These are phyloP conservation scores for Apomyelois bistriatella DNA, from an alignment of 2,888 invertebrate species.

Conservation along the genomic window DNA sequence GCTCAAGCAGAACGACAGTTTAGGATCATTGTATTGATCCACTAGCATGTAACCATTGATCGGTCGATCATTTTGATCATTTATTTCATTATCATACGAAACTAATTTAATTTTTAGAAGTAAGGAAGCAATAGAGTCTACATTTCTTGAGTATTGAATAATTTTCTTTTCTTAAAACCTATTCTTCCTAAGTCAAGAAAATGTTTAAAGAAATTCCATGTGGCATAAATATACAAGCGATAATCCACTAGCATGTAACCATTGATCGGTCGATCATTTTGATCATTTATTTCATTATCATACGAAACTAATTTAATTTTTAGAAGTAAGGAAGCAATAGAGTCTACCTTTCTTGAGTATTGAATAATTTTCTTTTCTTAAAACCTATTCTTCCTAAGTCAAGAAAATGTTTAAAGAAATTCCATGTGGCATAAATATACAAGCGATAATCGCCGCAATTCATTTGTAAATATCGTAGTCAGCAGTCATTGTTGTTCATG, in stretches of 20 bases:
- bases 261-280: no score
- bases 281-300: neutral
- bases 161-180: neutral
- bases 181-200: no score
- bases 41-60: neutral
- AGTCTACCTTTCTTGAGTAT: no score
- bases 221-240: neutral
- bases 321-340: no score
- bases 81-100: neutral
- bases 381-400: no score
- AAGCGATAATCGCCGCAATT: neutral
- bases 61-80: neutral
- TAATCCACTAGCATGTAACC: no score
- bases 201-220: neutral
- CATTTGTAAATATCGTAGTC: conserved; percentile 8
- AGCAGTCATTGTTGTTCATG: conserved; percentile 2
- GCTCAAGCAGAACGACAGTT: conserved; percentile 55
- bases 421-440: neutral
- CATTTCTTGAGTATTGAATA: no score
- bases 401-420: neutral
- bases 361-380: neutral
- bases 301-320: no score
- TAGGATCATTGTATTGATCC: no score
- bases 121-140: no score
- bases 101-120: no score